Percentiles rank a stretch among this genome's conserved stretches.
These are phyloP conservation scores for Sphaerophoria rueppellii DNA, from an alignment of 2,888 invertebrate species.

Conservation along the genomic window DNA sequence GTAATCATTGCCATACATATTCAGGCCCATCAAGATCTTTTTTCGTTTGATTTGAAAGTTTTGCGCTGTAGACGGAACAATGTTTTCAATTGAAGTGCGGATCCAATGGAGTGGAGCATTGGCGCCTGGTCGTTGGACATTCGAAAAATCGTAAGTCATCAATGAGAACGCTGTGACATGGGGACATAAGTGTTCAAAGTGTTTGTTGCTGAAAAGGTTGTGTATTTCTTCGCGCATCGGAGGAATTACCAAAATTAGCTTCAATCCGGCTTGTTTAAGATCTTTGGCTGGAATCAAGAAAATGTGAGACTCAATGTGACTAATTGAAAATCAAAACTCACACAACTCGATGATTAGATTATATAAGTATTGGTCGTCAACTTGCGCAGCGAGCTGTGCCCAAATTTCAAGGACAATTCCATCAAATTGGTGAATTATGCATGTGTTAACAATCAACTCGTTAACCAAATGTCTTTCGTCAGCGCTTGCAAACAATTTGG, in stretches of 20 bases:
- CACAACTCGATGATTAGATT: slow-evolving; percentile 86
- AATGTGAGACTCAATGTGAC: not conserved
- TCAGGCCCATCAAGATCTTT: slow-evolving; percentile 94
- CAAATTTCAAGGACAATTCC: slow-evolving; percentile 96
- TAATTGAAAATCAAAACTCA: slow-evolving; percentile 37
- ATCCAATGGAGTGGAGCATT: slow-evolving; percentile 95
- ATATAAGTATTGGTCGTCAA: slow-evolving; percentile 84
- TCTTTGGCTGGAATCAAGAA: slow-evolving; percentile 83
- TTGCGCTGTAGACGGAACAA: slow-evolving; percentile 85
- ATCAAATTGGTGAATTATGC: slow-evolving; percentile 91
- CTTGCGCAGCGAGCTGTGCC: slow-evolving; percentile 90
- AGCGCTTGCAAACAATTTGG: slow-evolving; percentile 87
- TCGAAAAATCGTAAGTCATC: slow-evolving; percentile 98
- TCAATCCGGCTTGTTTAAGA: slow-evolving; percentile 84
- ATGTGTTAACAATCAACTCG: slow-evolving; percentile 86
- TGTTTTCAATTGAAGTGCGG: slow-evolving; percentile 87
- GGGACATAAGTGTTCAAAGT: slow-evolving; percentile 90
- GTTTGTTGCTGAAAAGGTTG: slow-evolving; percentile 88
- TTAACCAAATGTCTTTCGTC: slow-evolving; percentile 87
- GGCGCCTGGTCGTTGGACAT: slow-evolving; percentile 91
- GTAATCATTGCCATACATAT: slow-evolving; percentile 96
- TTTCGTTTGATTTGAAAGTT: slow-evolving; percentile 84
- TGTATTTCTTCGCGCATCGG: slow-evolving; percentile 85
- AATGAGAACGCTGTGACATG: slow-evolving; percentile 93
- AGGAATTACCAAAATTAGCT: slow-evolving; percentile 90